A percentile compares a stretch with the other conserved stretches of the same genome.
phyloP scores from a whole-genome alignment of 2,797 vertebrate genomes.

The Siniperca undulata region DNA sequence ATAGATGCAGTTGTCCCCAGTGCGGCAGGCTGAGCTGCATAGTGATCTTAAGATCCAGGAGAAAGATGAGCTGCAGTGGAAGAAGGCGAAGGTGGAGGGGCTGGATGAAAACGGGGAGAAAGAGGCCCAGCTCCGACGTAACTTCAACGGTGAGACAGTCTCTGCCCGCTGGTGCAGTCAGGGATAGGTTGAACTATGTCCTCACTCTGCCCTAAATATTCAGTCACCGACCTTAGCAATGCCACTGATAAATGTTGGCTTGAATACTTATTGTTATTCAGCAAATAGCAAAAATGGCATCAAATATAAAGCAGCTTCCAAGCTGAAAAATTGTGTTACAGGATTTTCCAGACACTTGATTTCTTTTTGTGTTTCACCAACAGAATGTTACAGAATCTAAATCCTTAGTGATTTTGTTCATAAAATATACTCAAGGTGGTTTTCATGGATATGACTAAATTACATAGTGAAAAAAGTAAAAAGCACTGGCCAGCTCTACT shows the following conservation, averaged over 20 bases:
- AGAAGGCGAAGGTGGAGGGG: constrained; percentile 94
- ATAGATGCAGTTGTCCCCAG: constrained; percentile 91
- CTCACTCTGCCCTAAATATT: neutral
- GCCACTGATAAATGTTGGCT: neutral
- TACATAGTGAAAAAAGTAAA: neutral
- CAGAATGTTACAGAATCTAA: neutral
- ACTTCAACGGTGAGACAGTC: constrained; percentile 87
- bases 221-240: neutral
- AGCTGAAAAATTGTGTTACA: neutral
- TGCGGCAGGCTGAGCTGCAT: constrained; percentile 92
- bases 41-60: constrained; percentile 97
- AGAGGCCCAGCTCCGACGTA: constrained; percentile 91
- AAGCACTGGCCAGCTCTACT: neutral
- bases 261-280: neutral
- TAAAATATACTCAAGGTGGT: neutral
- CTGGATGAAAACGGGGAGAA: constrained; percentile 93
- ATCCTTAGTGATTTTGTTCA: neutral
- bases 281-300: neutral
- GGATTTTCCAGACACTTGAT: neutral
- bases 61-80: constrained; percentile 96
- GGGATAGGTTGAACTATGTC: neutral
- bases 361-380: neutral
- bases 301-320: neutral
- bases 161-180: neutral
- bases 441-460: neutral